A percentile compares a stretch with the other conserved stretches of the same genome.
phyloP scores from a whole-genome alignment of 2,113 vertebrate genomes.

The Leucopsar rothschildi region DNA sequence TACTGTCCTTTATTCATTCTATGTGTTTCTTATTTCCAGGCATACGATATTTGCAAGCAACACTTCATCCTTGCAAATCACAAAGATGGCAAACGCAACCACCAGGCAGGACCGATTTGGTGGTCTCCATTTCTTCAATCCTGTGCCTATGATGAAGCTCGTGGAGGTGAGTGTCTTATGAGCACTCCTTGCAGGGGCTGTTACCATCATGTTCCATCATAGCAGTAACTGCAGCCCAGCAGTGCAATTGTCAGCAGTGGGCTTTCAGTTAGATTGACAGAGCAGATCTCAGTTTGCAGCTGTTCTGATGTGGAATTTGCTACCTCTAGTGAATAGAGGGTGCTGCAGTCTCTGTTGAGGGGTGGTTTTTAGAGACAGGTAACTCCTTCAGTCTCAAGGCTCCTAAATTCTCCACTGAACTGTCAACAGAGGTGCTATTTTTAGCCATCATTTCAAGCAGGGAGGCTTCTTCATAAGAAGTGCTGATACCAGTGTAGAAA shows the following conservation, averaged over 20 bases:
- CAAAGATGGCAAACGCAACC: constrained; percentile 86
- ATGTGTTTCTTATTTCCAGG: constrained; percentile 62
- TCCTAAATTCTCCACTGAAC: not conserved
- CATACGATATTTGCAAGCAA: constrained; percentile 96
- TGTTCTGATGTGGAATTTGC: not conserved
- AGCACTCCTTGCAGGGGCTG: not conserved
- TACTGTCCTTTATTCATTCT: not conserved
- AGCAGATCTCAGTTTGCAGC: not conserved
- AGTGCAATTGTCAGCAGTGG: not conserved
- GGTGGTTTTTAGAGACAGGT: not conserved
- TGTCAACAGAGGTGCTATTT: not conserved
- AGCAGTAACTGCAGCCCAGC: not conserved
- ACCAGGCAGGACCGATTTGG: constrained; percentile 89
- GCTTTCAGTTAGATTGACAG: not conserved
- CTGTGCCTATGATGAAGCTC: constrained; percentile 95
- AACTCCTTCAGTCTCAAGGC: not conserved
- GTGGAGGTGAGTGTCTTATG: constrained; percentile 81
- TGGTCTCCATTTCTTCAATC: constrained; percentile 98
- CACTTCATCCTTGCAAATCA: constrained; percentile 92
- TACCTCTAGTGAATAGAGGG: not conserved
- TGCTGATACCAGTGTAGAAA: not conserved
- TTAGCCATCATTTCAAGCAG: not conserved
- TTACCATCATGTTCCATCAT: not conserved
- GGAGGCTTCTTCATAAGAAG: not conserved
- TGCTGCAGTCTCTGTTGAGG: not conserved